Base-by-base conservation (phyloP, 2,113 vertebrate genomes). In the Syngnathus typhle region DNA sequence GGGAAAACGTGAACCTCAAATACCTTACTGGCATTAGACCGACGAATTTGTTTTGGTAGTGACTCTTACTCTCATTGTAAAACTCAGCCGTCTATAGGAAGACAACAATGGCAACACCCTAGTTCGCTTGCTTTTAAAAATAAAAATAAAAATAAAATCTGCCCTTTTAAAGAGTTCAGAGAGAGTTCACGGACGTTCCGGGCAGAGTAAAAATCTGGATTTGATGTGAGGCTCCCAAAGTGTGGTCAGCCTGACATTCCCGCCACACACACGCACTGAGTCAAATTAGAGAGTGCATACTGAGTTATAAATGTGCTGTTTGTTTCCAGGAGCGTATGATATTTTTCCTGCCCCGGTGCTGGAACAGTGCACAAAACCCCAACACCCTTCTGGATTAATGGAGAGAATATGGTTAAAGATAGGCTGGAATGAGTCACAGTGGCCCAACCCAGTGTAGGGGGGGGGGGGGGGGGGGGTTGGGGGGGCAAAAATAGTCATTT, bases 211-310 rank as follows among this genome's bases (percentile, higher is more conserved):
- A 73, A 63, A 77, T 79, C 65, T 72, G 70, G 80, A 74, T 82
- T 85, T 76, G 74, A 85, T 80, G 68, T 65, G 73, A 68, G 72
- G 78, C 77, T 77, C 81, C 70, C 71, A 77, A 44, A 72, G 81
- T 83, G 79, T 73, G 88, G 85, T 86, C 70, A 70, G 78, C 64
- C 27, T 78, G 60, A 58, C 72, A 85, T 85, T 86, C 77, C 75
- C 66, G 52, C 82, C 78, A 81, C 78, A 85, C 74, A 84, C 75
- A n/a, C 58, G 27, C 27, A 32, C 27, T 32, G 27, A 32, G 27
- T 32, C 78, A 86, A 89, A 89, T 89, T 88, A 88, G 74, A 88
- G 87, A 87, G 80, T 78, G 80, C 84, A 83, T 7, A 79, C 73
- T 36, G 67, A 84, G 81, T 87, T 85, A 84, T 86, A 87, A 87